Conservation (phyloP, 2,113 vertebrate species). For the Sinocyclocheilus anshuiensis region DNA sequence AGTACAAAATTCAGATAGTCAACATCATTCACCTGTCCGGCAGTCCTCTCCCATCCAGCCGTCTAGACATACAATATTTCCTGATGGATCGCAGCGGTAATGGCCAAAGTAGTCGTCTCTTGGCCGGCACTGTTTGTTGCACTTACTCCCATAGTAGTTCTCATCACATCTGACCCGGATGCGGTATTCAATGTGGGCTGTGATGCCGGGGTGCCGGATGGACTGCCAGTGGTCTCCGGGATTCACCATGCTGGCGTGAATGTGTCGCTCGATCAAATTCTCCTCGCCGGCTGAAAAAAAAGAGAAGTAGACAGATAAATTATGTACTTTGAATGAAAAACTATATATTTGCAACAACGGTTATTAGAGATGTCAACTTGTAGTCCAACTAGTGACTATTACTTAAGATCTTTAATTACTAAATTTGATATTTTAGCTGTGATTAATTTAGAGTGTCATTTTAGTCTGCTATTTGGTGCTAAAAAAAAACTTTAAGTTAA, state of each 20-base stretch:
- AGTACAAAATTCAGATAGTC: background rate
- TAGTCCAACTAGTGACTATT: background rate
- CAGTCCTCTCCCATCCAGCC: conserved; percentile 95
- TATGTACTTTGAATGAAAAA: background rate
- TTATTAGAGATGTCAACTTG: background rate
- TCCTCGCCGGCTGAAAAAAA: conserved; percentile 68
- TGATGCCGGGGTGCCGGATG: conserved; percentile 81
- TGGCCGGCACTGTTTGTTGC: conserved; percentile 93
- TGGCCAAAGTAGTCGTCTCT: conserved; percentile 94
- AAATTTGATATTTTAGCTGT: background rate
- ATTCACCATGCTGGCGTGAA: conserved; percentile 88
- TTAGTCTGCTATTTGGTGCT: too few relatives aligned
- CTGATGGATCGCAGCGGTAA: conserved; percentile 88
- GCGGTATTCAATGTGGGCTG: conserved; percentile 84
- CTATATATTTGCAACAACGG: background rate
- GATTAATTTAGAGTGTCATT: background rate
- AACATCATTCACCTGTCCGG: conserved; percentile 78
- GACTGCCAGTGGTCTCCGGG: conserved; percentile 90
- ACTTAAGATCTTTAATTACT: background rate
- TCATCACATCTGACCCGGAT: conserved; percentile 89
- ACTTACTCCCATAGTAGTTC: conserved; percentile 90
- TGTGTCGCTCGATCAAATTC: conserved; percentile 86
- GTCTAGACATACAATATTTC: conserved; percentile 90
- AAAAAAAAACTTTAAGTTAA: too few relatives aligned
- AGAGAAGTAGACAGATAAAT: background rate